Percentiles rank a stretch among this genome's conserved stretches.
These are phyloP conservation scores for Aphelenchoides bicaudatus DNA, from an alignment of 2,888 invertebrate genomes.

Conservation along the genomic window DNA sequence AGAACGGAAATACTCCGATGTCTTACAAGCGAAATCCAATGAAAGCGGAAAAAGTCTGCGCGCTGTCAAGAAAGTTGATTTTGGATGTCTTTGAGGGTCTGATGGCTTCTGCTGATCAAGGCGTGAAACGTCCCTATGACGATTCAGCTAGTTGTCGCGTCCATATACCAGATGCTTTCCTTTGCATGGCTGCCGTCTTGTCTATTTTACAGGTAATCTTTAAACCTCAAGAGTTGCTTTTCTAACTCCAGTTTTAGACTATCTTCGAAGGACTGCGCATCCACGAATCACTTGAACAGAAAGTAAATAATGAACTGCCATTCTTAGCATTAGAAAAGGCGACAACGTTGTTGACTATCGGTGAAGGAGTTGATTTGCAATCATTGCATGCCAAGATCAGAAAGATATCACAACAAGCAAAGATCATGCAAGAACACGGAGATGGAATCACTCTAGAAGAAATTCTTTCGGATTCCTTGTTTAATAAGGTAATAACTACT, in stretches of 20 bases:
- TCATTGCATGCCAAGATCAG: conserved; percentile 55
- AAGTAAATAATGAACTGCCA: conserved; percentile 74
- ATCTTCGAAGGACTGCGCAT: conserved; percentile 91
- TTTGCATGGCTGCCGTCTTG: conserved; percentile 84
- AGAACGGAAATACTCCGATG: conserved; percentile 87
- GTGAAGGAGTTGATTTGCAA: conserved; percentile 88
- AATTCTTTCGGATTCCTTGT: conserved; percentile 48
- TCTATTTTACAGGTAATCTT: conserved; percentile 67
- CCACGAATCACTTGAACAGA: conserved; percentile 72
- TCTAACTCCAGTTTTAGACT: conserved; percentile 72
- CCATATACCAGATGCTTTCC: conserved; percentile 84
- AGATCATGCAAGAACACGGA: conserved; percentile 26
- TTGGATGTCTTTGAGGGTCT: conserved; percentile 65
- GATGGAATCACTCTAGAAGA: conserved; percentile 19
- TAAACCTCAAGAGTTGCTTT: neutral
- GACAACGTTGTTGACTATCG: conserved; percentile 97
- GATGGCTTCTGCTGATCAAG: conserved; percentile 70
- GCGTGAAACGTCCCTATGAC: conserved; percentile 93
- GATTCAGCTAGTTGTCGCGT: conserved; percentile 78
- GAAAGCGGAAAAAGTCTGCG: conserved; percentile 89
- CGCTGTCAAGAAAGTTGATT: conserved; percentile 85
- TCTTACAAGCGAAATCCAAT: conserved; percentile 98
- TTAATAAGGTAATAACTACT: conserved; percentile 40
- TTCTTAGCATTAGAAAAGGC: conserved; percentile 97
- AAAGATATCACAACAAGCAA: conserved; percentile 43